Evolutionary conservation across 2,888 invertebrate genomes (phyloP).

Genomic region (Parnassius apollo): DNA sequence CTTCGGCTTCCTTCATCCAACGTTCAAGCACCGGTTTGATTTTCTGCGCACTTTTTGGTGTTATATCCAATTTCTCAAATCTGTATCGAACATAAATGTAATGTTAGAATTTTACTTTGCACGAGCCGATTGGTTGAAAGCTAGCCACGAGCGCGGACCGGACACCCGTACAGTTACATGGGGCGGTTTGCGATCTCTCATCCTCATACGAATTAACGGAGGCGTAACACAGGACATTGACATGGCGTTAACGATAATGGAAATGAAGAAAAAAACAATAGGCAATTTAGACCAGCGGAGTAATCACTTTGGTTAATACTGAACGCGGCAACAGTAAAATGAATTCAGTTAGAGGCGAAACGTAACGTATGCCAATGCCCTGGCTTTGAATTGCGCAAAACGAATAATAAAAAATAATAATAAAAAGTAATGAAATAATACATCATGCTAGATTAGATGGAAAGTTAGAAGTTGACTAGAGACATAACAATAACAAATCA

Average conservation of each 20-base stretch:
- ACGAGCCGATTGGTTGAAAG: conserved; percentile 54
- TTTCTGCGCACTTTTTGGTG: conserved; percentile 99
- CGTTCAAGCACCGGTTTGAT: conserved; percentile 98
- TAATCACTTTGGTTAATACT: conserved; percentile 80
- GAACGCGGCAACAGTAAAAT: conserved; percentile 76
- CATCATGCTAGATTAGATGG: conserved; percentile 79
- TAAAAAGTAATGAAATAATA: conserved; percentile 76
- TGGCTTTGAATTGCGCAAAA: conserved; percentile 86
- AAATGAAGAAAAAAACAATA: conserved; percentile 70
- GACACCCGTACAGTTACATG: conserved; percentile 32
- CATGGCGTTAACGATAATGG: conserved; percentile 76
- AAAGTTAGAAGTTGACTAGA: conserved; percentile 71
- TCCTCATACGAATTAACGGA: conserved; percentile 63
- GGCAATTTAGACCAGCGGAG: conserved; percentile 75
- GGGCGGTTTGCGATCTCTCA: conserved; percentile 34
- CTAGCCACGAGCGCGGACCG: conserved; percentile 39
- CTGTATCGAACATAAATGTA: conserved; percentile 84
- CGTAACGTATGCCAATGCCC: conserved; percentile 92
- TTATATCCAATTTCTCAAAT: conserved; percentile 99
- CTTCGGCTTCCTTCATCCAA: conserved; percentile 99
- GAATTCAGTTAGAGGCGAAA: conserved; percentile 78
- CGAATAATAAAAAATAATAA: conserved; percentile 56
- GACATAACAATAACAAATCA: conserved; percentile 67
- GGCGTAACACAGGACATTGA: conserved; percentile 86
- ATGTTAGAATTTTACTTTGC: conserved; percentile 72